Evolutionary conservation across 2,888 invertebrate genomes (phyloP), one percentile per base, ranked within the genome.

Genomic region (Caprella mutica): DNA sequence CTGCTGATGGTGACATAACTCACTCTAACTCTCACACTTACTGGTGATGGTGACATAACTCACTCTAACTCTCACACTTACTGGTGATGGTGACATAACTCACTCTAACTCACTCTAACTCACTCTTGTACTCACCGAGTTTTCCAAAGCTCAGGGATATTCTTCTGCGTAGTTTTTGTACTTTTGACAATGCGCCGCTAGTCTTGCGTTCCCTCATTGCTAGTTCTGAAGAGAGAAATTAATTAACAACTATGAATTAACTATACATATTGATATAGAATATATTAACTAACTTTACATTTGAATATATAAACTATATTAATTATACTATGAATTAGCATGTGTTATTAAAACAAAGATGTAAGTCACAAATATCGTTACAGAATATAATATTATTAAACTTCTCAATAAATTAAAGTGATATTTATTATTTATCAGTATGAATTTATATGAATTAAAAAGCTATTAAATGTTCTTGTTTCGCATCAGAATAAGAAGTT

Each of bases 81-180:
- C n/a, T n/a, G n/a, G n/a, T n/a, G 35, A 14, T 12, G 35, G n/a
- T 12, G 12, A 35, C 12, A 35, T 9, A 35, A 27, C 50, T 26
- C 3, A 27, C 27, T 14, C 19, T 30, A 12, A n/a, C 50, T 48
- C 27, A 6, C 19, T 48, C 30, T 21, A 4, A 27, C 50, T 26
- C 29, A 5, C 17, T 12, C n/a, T 1, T 14, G 3, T 50, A 88
- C 92, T 91, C 78, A 93, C 92, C 89, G 77, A 93, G 81, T 81
- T 92, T 81, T 74, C 92, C 92, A 78, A 93, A 92, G 78, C 92
- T 92, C 75, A 91, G 87, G 72, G 92, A 92, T 72, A 93, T 83
- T 75, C 92, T 82, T 79, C 92, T 90, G 78, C 90, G 87, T 72
- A 93, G 81, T 78, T 91, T 92, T 77, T 93, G 92, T 78, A 89